Percentiles rank a stretch among this genome's conserved stretches.
Evolutionary conservation across 2,113 vertebrate species (phyloP).

Genomic region (Donacobius atricapilla): DNA sequence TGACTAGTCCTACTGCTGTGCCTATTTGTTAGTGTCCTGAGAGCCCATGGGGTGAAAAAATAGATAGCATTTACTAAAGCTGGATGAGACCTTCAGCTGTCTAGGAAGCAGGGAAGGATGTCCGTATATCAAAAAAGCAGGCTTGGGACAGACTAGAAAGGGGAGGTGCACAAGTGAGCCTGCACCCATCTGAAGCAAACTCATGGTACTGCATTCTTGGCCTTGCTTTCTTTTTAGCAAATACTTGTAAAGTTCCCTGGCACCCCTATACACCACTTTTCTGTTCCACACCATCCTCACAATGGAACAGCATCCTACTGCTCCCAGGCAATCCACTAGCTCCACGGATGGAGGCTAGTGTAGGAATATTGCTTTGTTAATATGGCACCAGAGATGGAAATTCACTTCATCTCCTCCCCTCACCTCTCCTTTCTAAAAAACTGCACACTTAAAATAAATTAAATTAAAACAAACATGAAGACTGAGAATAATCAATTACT

Average conservation of each 20-base stretch:
- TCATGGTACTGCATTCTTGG: not conserved
- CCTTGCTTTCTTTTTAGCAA: not conserved
- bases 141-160: not conserved
- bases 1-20: not conserved
- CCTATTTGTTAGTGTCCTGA: not conserved
- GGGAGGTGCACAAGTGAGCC: not conserved
- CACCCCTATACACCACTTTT: not conserved
- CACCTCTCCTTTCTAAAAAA: not conserved
- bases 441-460: not conserved
- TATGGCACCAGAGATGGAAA: not conserved
- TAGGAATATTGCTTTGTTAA: not conserved
- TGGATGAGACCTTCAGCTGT: not conserved
- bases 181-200: not conserved
- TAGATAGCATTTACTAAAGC: not conserved
- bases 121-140: not conserved
- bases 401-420: not conserved
- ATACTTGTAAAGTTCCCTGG: not conserved
- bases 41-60: not conserved
- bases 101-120: not conserved
- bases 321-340: not conserved
- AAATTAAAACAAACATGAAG: not conserved
- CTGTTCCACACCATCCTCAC: not conserved
- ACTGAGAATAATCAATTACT: slow-evolving; percentile 21
- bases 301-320: not conserved
- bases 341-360: not conserved